Conservation (phyloP, 2,797 vertebrate species). For the Jordanella pulchra region DNA sequence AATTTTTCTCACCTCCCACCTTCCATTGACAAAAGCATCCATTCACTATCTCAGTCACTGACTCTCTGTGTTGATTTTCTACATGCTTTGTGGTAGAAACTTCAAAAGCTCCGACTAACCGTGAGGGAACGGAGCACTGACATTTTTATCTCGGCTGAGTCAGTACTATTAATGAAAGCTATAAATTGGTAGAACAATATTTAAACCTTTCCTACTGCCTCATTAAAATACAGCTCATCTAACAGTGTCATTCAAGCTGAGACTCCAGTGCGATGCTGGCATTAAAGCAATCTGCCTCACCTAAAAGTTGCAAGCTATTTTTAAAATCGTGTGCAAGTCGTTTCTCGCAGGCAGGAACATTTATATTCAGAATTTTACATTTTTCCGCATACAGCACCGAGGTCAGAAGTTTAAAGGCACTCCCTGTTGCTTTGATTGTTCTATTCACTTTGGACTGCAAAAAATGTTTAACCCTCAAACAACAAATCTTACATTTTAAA, state of each 20-base stretch:
- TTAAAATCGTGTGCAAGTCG: not conserved
- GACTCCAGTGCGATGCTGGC: slow-evolving; percentile 1
- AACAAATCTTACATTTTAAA: not conserved
- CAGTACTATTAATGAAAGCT: slow-evolving; percentile 33
- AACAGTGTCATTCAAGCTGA: slow-evolving; percentile 13
- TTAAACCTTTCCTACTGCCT: slow-evolving; percentile 27
- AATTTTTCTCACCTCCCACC: slow-evolving; percentile 55
- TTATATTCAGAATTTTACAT: not conserved
- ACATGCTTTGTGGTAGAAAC: slow-evolving; percentile 47
- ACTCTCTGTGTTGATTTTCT: slow-evolving; percentile 34
- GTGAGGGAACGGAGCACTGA: slow-evolving; percentile 35
- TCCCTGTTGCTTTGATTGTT: not conserved
- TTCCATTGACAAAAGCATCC: slow-evolving; percentile 57
- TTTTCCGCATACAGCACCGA: not conserved
- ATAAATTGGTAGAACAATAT: slow-evolving; percentile 33
- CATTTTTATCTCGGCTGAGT: slow-evolving; percentile 50
- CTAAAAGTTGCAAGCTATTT: slow-evolving; percentile 13
- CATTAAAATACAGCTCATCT: slow-evolving; percentile 21
- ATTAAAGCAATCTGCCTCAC: not conserved
- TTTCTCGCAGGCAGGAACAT: not conserved
- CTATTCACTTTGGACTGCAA: not conserved
- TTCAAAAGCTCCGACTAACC: slow-evolving; percentile 42
- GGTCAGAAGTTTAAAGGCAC: not conserved
- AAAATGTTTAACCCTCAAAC: not conserved
- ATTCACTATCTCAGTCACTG: slow-evolving; percentile 46